Percentiles rank a stretch among this genome's conserved stretches.
Conservation (phyloP, 2,888 invertebrate genomes). For the Ichneumoninae sp. region DNA sequence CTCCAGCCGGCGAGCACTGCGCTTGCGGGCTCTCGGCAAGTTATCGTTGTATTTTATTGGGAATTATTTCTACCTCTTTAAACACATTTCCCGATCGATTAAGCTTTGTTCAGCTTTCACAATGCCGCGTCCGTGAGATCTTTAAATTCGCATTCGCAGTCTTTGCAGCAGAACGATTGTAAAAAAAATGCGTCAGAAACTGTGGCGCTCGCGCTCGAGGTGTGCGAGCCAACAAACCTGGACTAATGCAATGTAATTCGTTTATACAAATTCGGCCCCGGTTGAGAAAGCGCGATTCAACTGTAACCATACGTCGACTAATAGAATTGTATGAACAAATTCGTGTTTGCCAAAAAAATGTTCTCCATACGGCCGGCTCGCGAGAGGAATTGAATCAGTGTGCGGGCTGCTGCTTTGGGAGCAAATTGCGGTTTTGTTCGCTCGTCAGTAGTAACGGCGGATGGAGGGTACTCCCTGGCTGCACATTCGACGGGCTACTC, state of each 20-base stretch:
- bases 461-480: slow-evolving; percentile 5
- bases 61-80: neutral
- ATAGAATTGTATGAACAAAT: slow-evolving; percentile 49
- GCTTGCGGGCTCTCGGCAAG: neutral
- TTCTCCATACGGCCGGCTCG: slow-evolving; percentile 24
- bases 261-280: neutral
- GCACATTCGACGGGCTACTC: slow-evolving; percentile 30
- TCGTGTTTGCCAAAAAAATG: slow-evolving; percentile 56
- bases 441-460: slow-evolving; percentile 21
- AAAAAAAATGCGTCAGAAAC: neutral
- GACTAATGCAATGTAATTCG: neutral
- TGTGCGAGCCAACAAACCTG: neutral
- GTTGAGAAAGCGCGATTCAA: slow-evolving; percentile 24
- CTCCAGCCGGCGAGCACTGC: neutral
- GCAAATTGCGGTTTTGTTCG: slow-evolving; percentile 26
- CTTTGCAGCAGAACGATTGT: neutral
- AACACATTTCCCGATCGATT: neutral
- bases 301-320: slow-evolving; percentile 21
- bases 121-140: neutral
- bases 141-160: neutral
- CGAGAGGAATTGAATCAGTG: slow-evolving; percentile 56
- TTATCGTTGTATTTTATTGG: neutral
- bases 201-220: neutral
- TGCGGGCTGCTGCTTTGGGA: slow-evolving; percentile 18
- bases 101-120: neutral